These are phyloP conservation scores for Leptura quadrifasciata DNA, from an alignment of 2,888 invertebrate species.

Conservation along the genomic window DNA sequence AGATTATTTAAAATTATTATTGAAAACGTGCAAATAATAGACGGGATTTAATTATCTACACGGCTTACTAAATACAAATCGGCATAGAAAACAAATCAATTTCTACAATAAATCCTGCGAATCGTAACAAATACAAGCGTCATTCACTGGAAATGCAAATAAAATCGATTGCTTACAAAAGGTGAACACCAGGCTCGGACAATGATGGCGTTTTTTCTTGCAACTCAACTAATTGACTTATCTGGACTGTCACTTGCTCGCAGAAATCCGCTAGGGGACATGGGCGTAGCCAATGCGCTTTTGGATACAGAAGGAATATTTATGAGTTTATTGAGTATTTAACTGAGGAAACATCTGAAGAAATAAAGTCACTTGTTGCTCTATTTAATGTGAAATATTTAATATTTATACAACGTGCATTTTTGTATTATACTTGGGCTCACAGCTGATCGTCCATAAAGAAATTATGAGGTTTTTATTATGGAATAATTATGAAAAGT, in stretches of 20 bases:
- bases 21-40: slow-evolving; percentile 23
- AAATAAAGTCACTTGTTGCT: too few species aligned
- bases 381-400: too few species aligned
- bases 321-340: too few species aligned
- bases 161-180: slow-evolving; percentile 45
- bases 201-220: slow-evolving; percentile 53
- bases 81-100: slow-evolving; percentile 52
- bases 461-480: too few species aligned
- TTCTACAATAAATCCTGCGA: slow-evolving; percentile 50
- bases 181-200: slow-evolving; percentile 53
- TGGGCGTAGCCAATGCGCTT: background rate
- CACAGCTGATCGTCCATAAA: too few species aligned
- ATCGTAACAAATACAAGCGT: slow-evolving; percentile 49
- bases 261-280: background rate
- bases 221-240: slow-evolving; percentile 60
- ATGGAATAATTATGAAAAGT: too few species aligned
- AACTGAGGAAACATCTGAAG: too few species aligned
- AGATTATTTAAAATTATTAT: slow-evolving; percentile 12
- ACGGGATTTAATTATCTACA: slow-evolving; percentile 42
- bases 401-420: too few species aligned
- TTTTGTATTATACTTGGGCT: too few species aligned
- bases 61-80: slow-evolving; percentile 42
- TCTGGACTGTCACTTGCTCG: slow-evolving; percentile 54
- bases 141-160: slow-evolving; percentile 48
- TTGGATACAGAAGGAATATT: background rate